Base-by-base conservation (phyloP, 1,140 invertebrate species). In the Cydia amplana region DNA sequence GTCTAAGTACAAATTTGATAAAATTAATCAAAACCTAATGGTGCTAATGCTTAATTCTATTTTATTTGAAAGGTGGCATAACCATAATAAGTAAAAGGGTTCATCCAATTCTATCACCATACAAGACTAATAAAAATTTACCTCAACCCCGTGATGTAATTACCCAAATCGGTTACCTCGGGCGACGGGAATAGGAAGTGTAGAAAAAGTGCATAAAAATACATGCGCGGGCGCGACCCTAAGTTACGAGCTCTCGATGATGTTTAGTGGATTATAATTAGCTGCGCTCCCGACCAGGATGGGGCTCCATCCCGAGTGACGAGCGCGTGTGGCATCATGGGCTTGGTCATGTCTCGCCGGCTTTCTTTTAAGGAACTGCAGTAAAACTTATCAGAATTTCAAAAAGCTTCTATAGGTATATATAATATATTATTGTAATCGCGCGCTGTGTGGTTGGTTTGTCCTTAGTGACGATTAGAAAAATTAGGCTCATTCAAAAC, bases 231-330 rank as follows among this genome's bases (percentile, higher is more conserved):
- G 82, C 83, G 85, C 89, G 87, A 89, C 89, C 89, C 89, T 92
- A 89, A 87, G 74, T 88, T 87, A 90, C 85, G 80, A 90, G 80
- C 85, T 87, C 87, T 88, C 89, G 87, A 91, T 92, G 89, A 92
- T 90, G 88, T 91, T 91, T 90, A 91, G 89, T 87, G 83, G 89
- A 90, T 91, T 92, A 92, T 92, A 92, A 92, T 92, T 92, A 92
- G 91, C 90, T 81, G 78, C 84, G 87, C 87, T 86, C 84, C 89
- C 86, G 82, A 86, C 85, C 82, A 83, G 78, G 20, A 36, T 36
- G 63, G 78, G 82, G 81, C 49, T 76, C 32, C 75, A 85, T 36
- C 5, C n/a, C 65, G n/a, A 70, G 32, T 36, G 65, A 70, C 65
- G 18, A 70, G 65, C 23, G 64, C 0, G 55, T 12, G 55, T 23